Percentiles rank a stretch among this genome's conserved stretches.
Conservation (phyloP, 2,888 invertebrate genomes). For the Vanessa cardui region DNA sequence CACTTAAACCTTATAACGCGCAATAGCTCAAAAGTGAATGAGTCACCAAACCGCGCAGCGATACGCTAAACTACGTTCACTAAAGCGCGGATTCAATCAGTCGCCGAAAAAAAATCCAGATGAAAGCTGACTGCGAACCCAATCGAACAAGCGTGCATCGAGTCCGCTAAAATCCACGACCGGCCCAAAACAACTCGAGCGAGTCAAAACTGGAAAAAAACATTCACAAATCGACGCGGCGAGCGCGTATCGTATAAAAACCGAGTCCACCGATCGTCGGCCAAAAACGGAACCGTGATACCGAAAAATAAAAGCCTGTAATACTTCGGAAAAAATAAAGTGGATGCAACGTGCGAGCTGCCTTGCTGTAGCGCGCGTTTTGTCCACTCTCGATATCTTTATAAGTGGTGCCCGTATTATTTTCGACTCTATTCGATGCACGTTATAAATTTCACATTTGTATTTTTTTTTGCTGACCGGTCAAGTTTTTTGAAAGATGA, state of each 20-base stretch:
- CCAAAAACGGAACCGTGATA: slow-evolving; percentile 82
- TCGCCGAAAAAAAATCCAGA: slow-evolving; percentile 64
- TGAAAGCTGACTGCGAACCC: slow-evolving; percentile 68
- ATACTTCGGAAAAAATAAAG: slow-evolving; percentile 77
- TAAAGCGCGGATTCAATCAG: slow-evolving; percentile 81
- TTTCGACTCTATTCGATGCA: slow-evolving; percentile 39
- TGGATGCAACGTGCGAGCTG: slow-evolving; percentile 55
- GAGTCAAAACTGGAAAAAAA: slow-evolving; percentile 70
- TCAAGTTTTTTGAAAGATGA: slow-evolving; percentile 21
- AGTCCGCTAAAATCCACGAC: slow-evolving; percentile 70
- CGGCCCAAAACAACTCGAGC: slow-evolving; percentile 80
- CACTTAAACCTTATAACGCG: slow-evolving; percentile 55
- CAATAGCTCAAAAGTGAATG: slow-evolving; percentile 69
- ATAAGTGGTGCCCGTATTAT: slow-evolving; percentile 54
- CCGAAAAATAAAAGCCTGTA: slow-evolving; percentile 80
- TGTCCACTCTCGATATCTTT: slow-evolving; percentile 65
- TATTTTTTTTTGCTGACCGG: slow-evolving; percentile 27
- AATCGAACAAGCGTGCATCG: slow-evolving; percentile 74
- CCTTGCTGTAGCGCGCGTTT: slow-evolving; percentile 50
- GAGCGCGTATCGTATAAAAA: slow-evolving; percentile 76
- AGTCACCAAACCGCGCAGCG: slow-evolving; percentile 65
- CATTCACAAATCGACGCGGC: slow-evolving; percentile 73
- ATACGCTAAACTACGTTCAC: slow-evolving; percentile 77
- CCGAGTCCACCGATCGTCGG: slow-evolving; percentile 74
- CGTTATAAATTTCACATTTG: slow-evolving; percentile 30